phyloP scores from a whole-genome alignment of 2,113 vertebrate species.

The Albula glossodonta region DNA sequence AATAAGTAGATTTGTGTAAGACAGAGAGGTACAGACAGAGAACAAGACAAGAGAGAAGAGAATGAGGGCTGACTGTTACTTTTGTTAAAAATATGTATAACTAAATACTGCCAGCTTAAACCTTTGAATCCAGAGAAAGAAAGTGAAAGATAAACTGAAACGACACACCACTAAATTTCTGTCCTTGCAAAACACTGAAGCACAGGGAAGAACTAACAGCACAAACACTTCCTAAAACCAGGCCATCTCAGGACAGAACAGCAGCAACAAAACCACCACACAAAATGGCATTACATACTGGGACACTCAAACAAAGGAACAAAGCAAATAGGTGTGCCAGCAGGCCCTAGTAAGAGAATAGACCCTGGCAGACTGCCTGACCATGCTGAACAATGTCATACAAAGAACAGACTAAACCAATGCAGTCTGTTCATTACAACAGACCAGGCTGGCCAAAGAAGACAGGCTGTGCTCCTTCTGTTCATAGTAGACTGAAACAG shows the following conservation, averaged over 20 bases:
- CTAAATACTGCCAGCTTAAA: too few relatives aligned
- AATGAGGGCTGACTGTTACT: too few relatives aligned
- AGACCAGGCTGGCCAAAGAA: not conserved
- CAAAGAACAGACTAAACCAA: not conserved
- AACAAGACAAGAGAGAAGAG: not conserved
- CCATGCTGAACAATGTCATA: not conserved
- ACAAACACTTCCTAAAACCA: not conserved
- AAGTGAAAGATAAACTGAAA: not conserved
- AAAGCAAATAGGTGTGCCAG: not conserved
- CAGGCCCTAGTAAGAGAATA: not conserved
- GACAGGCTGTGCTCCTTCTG: too few relatives aligned
- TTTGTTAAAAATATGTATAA: too few relatives aligned
- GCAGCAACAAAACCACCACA: not conserved
- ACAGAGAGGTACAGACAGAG: not conserved
- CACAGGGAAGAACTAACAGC: not conserved
- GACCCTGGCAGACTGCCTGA: not conserved
- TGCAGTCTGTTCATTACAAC: not conserved
- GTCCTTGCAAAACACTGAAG: not conserved
- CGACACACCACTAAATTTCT: not conserved
- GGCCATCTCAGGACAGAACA: not conserved
- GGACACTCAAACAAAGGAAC: not conserved
- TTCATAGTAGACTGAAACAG: too few relatives aligned
- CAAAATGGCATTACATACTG: not conserved
- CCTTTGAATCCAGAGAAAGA: not conserved
- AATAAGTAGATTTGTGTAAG: not conserved